phyloP scores from a whole-genome alignment of 2,797 vertebrate species.

The Echeneis naucrates region DNA sequence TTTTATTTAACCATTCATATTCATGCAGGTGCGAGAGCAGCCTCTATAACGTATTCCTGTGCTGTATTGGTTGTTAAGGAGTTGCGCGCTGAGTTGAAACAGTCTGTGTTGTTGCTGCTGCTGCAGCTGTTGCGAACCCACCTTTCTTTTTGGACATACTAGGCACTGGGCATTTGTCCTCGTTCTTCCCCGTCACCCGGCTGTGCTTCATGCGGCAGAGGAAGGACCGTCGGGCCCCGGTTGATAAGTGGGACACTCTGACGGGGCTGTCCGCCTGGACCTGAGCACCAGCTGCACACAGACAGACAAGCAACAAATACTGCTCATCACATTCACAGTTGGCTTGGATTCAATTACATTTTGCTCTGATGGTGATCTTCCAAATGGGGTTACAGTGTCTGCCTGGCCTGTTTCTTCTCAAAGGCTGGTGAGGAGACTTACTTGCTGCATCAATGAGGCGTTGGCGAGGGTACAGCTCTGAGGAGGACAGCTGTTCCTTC shows the following conservation, averaged over 20 bases:
- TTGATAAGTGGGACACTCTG: conserved; percentile 86
- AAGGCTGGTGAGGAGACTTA: conserved; percentile 70
- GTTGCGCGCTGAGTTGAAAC: background rate
- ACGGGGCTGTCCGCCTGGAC: conserved; percentile 89
- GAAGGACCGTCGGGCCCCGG: conserved; percentile 93
- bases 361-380: background rate
- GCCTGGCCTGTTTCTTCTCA: background rate
- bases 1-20: background rate
- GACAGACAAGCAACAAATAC: background rate
- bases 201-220: conserved; percentile 98
- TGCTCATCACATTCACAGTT: background rate
- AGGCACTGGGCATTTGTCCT: conserved; percentile 88
- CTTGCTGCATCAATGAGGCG: conserved; percentile 93
- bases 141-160: conserved; percentile 94
- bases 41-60: background rate
- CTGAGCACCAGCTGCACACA: conserved; percentile 88
- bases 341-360: too few species aligned
- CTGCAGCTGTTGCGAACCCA: conserved; percentile 46
- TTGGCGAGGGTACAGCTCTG: conserved; percentile 89
- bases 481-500: conserved; percentile 96
- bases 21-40: too few species aligned
- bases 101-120: background rate
- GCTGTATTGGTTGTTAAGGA: background rate
- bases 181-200: conserved; percentile 86
- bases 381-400: background rate